Base-by-base conservation (phyloP, 2,888 invertebrate genomes). In the Dynastes grantii region DNA sequence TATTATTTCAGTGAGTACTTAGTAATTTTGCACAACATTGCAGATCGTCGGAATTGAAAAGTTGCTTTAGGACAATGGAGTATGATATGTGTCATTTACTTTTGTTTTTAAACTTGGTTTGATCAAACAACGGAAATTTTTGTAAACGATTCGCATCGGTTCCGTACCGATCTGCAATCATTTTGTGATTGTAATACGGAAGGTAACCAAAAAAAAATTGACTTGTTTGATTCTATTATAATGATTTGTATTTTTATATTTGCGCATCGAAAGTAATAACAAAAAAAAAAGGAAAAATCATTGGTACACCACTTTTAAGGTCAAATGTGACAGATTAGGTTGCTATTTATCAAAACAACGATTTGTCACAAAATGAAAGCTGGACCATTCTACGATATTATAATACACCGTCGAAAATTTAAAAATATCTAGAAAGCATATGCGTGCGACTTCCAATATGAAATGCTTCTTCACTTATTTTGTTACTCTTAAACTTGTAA, bases 1-100 rank as follows among this genome's bases (percentile, higher is more conserved):
- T 73, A 22, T 55, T 55, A 73, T 58, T 73, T 73, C 73, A 73
- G 40, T 73, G 37, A 73, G 73, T 73, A 73, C 58, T 73, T 73
- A 73, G 73, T 73, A 73, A 73, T 73, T 73, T 55, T 58, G 73
- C 73, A 71, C 71, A 71, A 71, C 53, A 22, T 73, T 73, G 73
- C 73, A 22, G 73, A 73, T 73, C 73, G 22, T 73, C 73, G 73
- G 73, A 73, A 73, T 13, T 37, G 58, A 73, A 32, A 67, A 49
- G 16, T 67, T 49, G 32, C 32, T 2, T 32, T 32, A 32, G 32
- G 32, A 32, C 4, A 32, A 4, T 32, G 4, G 32, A 32, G 32
- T 3, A 32, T 0, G 32, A 4, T 32, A 32, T 65, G n/a, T 37
- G 11, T 55, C 55, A 4, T 55, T 22, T n/a, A n/a, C 55, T 5